Evolutionary conservation across 1,140 invertebrate genomes (phyloP).

Genomic region (Chymomyza costata): DNA sequence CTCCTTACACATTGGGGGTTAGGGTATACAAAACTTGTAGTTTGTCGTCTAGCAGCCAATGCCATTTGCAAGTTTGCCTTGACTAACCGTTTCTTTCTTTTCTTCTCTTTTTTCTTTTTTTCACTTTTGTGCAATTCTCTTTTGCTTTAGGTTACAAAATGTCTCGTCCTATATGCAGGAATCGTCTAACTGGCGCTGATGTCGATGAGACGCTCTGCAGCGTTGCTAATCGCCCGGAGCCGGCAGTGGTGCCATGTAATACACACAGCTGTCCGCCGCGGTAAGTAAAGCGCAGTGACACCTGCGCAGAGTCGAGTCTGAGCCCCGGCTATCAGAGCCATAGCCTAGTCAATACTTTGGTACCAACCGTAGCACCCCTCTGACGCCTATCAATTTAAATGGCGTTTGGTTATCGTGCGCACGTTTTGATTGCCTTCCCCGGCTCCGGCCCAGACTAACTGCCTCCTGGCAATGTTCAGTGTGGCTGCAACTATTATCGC

Average conservation of each 20-base stretch:
- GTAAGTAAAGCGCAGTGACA: constrained; percentile 78
- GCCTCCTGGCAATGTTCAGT: background rate
- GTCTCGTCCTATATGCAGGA: constrained; percentile 85
- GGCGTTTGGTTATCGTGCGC: constrained; percentile 59
- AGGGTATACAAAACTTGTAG: too few species aligned
- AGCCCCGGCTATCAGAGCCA: background rate
- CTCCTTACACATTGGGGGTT: too few species aligned
- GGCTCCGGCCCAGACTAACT: constrained; percentile 2
- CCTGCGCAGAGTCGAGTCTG: constrained; percentile 19
- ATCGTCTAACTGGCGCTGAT: constrained; percentile 82
- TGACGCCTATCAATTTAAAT: constrained; percentile 69
- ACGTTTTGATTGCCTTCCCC: constrained; percentile 64
- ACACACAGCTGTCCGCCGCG: constrained; percentile 89
- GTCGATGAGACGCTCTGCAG: constrained; percentile 88
- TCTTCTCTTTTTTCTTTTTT: constrained; percentile 11
- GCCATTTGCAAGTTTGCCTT: constrained; percentile 33
- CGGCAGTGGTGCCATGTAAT: constrained; percentile 87
- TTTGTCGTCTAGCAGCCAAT: constrained; percentile 29
- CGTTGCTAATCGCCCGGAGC: constrained; percentile 83
- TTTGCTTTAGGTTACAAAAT: constrained; percentile 85
- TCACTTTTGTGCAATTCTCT: constrained; percentile 4
- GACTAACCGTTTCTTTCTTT: background rate
- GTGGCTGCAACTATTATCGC: constrained; percentile 47
- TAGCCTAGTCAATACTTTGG: background rate
- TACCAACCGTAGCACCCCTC: background rate